Base-by-base conservation (phyloP, 2,113 vertebrate genomes). In the human (Homo sapiens) region DNA sequence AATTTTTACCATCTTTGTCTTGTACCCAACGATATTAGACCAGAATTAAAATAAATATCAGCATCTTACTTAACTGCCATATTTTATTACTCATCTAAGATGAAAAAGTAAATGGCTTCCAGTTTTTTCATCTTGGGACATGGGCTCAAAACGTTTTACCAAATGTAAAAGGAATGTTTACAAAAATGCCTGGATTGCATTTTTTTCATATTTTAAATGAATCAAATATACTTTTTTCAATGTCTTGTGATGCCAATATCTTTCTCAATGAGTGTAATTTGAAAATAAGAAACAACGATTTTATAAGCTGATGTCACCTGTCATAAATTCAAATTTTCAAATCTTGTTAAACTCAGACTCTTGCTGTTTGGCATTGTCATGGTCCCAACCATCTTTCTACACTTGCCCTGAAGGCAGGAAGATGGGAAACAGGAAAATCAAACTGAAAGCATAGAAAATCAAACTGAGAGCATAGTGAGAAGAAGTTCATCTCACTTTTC, bases 401-500 rank as follows among this genome's bases (percentile, higher is more conserved):
- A 72, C 93, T 89, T 98, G 95, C 96, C 98, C 98, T 92, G 93
- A 66, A 97, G 97, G 97, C 96, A 1, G 61, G 70, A 94, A 83
- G 80, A 68, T 3, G 78, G 94, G 81, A 57, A 97, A 90, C 80
- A 64, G 55, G 59, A 94, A 95, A 98, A 97, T 73, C 95, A 97
- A 97, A 97, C 45, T 35, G 73, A 96, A 80, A 32, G 95, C 82
- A 73, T 59, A 96, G 96, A 88, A 59, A 59, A 59, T 59, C 22
- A 23, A 59, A 59, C 57, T 83, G 82, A 0, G 0, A 89, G 27
- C 61, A 32, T 64, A 88, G 23, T 48, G 91, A 94, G 83, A n/a
- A 86, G 27, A 64, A 32, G 61, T 32, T 30, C 61, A 32, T 64
- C 61, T 64, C 61, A 64, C 61, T 32, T 32, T 27, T 64, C 61